Evolutionary conservation across 2,888 invertebrate genomes (phyloP), one percentile per base, ranked within the genome.

Genomic region (Corbicula japonica): DNA sequence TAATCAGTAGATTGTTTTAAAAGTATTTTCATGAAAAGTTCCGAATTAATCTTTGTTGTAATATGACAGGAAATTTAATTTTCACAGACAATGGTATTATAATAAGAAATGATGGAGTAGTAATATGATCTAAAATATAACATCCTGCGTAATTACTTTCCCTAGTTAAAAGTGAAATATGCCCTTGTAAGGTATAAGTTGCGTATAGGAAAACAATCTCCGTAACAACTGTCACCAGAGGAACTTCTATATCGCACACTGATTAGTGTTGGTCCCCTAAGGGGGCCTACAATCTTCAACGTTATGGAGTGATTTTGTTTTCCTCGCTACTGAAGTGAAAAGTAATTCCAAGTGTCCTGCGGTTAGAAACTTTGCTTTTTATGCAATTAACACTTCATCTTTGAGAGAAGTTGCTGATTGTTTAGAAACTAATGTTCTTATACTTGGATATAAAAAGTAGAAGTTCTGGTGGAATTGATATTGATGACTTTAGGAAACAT

Each of bases 11-110:
- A n/a, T n/a, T n/a, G n/a, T n/a, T n/a, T n/a, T n/a, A n/a, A n/a
- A n/a, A n/a, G n/a, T n/a, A n/a, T n/a, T n/a, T n/a, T n/a, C n/a
- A n/a, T n/a, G n/a, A n/a, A n/a, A n/a, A n/a, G n/a, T n/a, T n/a
- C n/a, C 35, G 6, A 58, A 35, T 58, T 35, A 58, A 35, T 30
- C 30, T 18, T 54, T n/a, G 32, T 12, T 35, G 34, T 34, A 58
- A 10, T 34, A 58, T 56, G 18, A 65, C 30, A 48, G 70, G 70
- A 70, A 70, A 70, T 70, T 70, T 38, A 70, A 60, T 70, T 70
- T 70, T 60, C 61, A n/a, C 61, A 30, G 50, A 70, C 70, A 70
- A 70, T 70, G 44, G 69, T 58, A 69, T 34, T 69, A 50, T 58
- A 35, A 58, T 58, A 58, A 58, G 28, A 18, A 10, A 35, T 26